phyloP scores from a whole-genome alignment of 2,113 vertebrate genomes.

The Hemiscyllium ocellatum region DNA sequence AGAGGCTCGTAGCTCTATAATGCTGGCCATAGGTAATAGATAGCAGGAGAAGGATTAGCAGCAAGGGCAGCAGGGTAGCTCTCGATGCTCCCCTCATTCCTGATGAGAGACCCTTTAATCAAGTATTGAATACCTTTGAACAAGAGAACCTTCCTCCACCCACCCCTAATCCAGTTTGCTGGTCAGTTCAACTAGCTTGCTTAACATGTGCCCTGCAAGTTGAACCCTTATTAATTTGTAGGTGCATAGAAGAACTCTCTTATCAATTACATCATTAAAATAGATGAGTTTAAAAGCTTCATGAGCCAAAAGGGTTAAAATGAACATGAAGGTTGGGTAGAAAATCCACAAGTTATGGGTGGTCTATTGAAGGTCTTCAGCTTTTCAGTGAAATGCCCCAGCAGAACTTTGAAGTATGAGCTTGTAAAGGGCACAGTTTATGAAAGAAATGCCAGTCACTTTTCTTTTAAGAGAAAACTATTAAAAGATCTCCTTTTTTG shows the following conservation, averaged over 20 bases:
- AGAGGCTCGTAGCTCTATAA: neutral
- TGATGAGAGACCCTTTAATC: neutral
- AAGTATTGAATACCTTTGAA: neutral
- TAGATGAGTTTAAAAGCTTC: neutral
- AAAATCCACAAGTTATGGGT: neutral
- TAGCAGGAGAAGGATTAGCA: neutral
- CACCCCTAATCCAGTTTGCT: too few relatives aligned
- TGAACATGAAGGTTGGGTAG: neutral
- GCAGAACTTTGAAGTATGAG: neutral
- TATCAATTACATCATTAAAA: neutral
- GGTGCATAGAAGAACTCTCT: neutral
- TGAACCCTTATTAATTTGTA: neutral
- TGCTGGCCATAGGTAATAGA: neutral
- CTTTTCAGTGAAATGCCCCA: neutral
- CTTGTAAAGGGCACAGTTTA: slow-evolving; percentile 14
- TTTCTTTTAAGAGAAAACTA: neutral
- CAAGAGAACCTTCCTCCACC: too few relatives aligned
- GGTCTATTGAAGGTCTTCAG: neutral
- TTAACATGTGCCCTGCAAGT: too few relatives aligned
- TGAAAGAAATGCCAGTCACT: neutral
- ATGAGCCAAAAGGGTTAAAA: neutral
- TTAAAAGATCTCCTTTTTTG: slow-evolving; percentile 2
- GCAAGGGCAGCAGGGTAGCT: neutral
- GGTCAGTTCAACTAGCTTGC: too few relatives aligned
- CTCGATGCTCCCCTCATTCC: neutral